A percentile compares a stretch with the other conserved stretches of the same genome.
These are phyloP conservation scores for Adela reaumurella DNA, from an alignment of 2,888 invertebrate species.

Conservation along the genomic window DNA sequence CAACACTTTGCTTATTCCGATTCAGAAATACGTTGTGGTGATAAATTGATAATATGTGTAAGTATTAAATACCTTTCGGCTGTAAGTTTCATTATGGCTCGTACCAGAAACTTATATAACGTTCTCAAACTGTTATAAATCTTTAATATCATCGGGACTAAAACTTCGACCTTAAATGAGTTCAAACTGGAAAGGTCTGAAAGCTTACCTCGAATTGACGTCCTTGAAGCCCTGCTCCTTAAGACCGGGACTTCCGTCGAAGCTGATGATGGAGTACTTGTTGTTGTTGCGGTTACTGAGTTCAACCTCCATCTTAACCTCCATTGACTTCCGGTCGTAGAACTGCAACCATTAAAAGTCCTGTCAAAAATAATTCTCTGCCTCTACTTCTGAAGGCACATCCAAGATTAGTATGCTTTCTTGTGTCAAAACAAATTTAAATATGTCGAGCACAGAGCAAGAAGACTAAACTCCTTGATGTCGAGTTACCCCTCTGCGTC, in stretches of 20 bases:
- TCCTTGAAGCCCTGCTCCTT: slow-evolving; percentile 63
- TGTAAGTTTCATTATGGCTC: not conserved
- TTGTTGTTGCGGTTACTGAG: slow-evolving; percentile 20
- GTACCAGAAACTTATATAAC: not conserved
- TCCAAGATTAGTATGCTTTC: too few relatives aligned
- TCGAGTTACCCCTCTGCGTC: too few relatives aligned
- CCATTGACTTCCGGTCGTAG: slow-evolving; percentile 25
- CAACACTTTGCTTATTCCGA: too few relatives aligned
- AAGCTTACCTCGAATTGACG: slow-evolving; percentile 35
- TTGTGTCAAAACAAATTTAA: too few relatives aligned
- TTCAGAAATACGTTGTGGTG: too few relatives aligned
- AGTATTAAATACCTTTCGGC: not conserved
- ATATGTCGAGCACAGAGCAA: too few relatives aligned
- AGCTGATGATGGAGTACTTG: slow-evolving; percentile 54
- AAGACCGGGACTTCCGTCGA: slow-evolving; percentile 66
- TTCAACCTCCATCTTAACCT: slow-evolving; percentile 31
- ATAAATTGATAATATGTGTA: too few relatives aligned
- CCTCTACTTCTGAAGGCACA: too few relatives aligned
- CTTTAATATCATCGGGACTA: not conserved
- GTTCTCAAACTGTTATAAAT: not conserved
- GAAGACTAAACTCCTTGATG: too few relatives aligned
- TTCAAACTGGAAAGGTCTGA: too few relatives aligned
- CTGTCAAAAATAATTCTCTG: too few relatives aligned
- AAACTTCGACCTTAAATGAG: not conserved
- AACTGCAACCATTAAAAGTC: slow-evolving; percentile 23